Base-by-base conservation (phyloP, 1,140 invertebrate species). In the Marisa cornuarietis region DNA sequence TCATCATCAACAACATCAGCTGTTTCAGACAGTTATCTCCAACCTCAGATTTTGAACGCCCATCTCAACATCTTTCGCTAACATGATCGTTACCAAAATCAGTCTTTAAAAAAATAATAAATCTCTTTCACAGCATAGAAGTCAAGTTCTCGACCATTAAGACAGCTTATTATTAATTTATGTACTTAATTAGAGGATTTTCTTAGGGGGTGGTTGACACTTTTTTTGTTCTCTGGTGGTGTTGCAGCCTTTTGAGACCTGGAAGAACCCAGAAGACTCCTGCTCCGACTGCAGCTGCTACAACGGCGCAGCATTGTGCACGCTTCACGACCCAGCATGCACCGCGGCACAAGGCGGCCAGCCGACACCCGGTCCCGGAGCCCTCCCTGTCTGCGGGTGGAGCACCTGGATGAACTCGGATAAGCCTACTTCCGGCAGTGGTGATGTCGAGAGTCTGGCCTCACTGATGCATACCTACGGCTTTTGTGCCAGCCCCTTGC, bases 391-490 rank as follows among this genome's bases (percentile, higher is more conserved):
- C 14, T 88, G 87, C 82, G 71, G 80, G 5, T 88, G 85, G 85
- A 87, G 84, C 26, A 74, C 84, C 24, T 88, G 87, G 87, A 87
- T 88, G 42, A 88, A 87, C 77, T 73, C 82, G 24, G 86, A 88
- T 81, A 79, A 68, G 20, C 86, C 87, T 26, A 58, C 49, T 13
- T 73, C 79, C 24, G 83, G 85, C 31, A 82, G 80, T 72, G 88
- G 87, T 54, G 88, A 89, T 71, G 71, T 85, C n/a, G 89, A 90
- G 75, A 79, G 73, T 2, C 69, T 88, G 54, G 78, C 82, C 8
- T 31, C 77, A 3, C 73, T 84, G 20, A 73, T 68, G 61, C 63
- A 79, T 22, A 79, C 52, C 42, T 81, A 65, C 79, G 75, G 78
- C 14, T 73, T 84, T 11, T 89, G 87, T 75, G 65, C 62, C 22